Base-by-base conservation (phyloP, 2,797 vertebrate genomes). In the Ciconia nigra region DNA sequence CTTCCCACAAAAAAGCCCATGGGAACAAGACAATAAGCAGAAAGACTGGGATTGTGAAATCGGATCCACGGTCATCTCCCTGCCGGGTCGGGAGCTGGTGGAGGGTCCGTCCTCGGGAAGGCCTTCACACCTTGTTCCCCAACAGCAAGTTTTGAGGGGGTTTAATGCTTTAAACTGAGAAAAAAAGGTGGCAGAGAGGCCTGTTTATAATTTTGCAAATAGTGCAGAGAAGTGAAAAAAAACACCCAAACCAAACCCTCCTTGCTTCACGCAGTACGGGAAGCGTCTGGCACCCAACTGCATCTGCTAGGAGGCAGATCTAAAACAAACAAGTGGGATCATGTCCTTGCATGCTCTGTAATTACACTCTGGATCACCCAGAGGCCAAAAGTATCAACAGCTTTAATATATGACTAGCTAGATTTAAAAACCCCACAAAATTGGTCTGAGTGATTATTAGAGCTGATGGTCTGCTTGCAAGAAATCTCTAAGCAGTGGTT, bases 1-100 rank as follows among this genome's bases (percentile, higher is more conserved):
- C 66, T 95, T 95, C 85, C 73, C 94, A 87, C 73, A 52, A 70
- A 42, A 87, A 82, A 93, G 7, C 90, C 88, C 91, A 92, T 26
- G 86, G 86, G 85, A 96, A 77, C 20, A 14, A 58, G 74, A 77
- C 0, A 1, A 59, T 11, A 44, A 80, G 77, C 55, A 90, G 71
- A 95, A 95, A 94, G 25, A 19, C 55, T 28, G 1, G 0, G 55
- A 66, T 72, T 94, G 87, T 22, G 62, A 81, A 96, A 95, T 58
- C 7, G 0, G 11, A 35, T 25, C 35, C 10, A 6, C 0, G 0
- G 15, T 86, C 49, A 28, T 33, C 29, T 84, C 63, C n/a, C 20
- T 0, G 0, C 7, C 1, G 3, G 29, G 37, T 47, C 0, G 7
- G 52, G 83, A 90, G n/a, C 41, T 37, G 37, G 25, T 28, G 67